A percentile compares a stretch with the other conserved stretches of the same genome.
phyloP scores from a whole-genome alignment of 1,140 invertebrate species.

The Listronotus bonariensis region DNA sequence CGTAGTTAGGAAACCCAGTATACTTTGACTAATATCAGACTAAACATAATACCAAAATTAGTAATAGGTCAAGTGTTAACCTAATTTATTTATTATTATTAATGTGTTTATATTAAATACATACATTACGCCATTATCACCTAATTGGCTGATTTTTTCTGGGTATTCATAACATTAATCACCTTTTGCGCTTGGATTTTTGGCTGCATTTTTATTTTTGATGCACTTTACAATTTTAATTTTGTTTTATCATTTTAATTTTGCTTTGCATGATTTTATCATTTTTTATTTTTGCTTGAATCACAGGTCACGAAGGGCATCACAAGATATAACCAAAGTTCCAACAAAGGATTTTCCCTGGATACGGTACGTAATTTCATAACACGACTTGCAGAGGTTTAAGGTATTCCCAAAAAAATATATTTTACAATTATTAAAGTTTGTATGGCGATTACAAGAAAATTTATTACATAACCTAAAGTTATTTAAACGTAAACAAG shows the following conservation, averaged over 20 bases:
- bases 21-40: too few species aligned
- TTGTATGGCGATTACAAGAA: too few species aligned
- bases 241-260: constrained; percentile 27
- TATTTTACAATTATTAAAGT: too few species aligned
- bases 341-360: constrained; percentile 62
- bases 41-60: too few species aligned
- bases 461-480: too few species aligned
- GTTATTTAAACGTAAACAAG: too few species aligned
- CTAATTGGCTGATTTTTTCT: not conserved
- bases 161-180: not conserved
- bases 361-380: constrained; percentile 49
- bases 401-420: too few species aligned
- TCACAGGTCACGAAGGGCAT: constrained; percentile 75
- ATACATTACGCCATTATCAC: not conserved
- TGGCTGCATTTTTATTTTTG: constrained; percentile 5
- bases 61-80: too few species aligned
- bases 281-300: constrained; percentile 50
- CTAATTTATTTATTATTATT: not conserved
- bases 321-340: constrained; percentile 71
- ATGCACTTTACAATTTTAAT: not conserved
- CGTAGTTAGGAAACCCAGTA: too few species aligned
- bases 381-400: too few species aligned
- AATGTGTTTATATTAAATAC: not conserved
- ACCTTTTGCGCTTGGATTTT: not conserved
- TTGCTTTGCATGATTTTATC: constrained; percentile 52